A percentile compares a stretch with the other conserved stretches of the same genome.
Conservation (phyloP, 2,888 invertebrate species). For the Melanchra persicariae region DNA sequence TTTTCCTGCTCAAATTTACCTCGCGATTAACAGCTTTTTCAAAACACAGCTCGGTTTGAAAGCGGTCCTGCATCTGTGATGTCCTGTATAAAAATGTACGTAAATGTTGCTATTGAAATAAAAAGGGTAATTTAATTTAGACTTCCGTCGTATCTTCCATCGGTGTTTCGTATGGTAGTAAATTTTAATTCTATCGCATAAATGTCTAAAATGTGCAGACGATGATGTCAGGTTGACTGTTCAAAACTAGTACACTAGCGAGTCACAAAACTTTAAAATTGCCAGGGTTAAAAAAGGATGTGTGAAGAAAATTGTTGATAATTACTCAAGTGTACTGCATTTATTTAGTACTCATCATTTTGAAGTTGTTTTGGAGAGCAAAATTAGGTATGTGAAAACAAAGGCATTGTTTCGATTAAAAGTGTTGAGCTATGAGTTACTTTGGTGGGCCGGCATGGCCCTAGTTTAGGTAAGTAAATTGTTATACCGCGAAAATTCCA, state of each 20-base stretch:
- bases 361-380: constrained; percentile 11
- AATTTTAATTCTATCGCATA: constrained; percentile 30
- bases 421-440: neutral
- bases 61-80: constrained; percentile 36
- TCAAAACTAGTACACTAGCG: constrained; percentile 26
- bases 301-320: neutral
- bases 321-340: constrained; percentile 19
- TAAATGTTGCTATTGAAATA: constrained; percentile 60
- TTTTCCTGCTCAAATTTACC: constrained; percentile 13
- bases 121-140: constrained; percentile 59
- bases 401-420: constrained; percentile 9
- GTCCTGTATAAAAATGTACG: constrained; percentile 49
- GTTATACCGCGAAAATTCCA: constrained; percentile 57
- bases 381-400: constrained; percentile 11
- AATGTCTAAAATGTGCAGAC: constrained; percentile 33
- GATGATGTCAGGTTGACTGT: constrained; percentile 49
- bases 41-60: constrained; percentile 42
- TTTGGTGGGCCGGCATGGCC: neutral
- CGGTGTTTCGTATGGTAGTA: constrained; percentile 45
- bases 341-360: constrained; percentile 21
- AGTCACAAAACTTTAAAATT: constrained; percentile 5
- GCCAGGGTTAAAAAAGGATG: neutral
- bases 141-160: constrained; percentile 66
- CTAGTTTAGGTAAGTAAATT: constrained; percentile 19
- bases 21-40: constrained; percentile 13